Evolutionary conservation across 1,140 invertebrate species (phyloP), one percentile per base, ranked within the genome.

Genomic region (Metaphire vulgaris): DNA sequence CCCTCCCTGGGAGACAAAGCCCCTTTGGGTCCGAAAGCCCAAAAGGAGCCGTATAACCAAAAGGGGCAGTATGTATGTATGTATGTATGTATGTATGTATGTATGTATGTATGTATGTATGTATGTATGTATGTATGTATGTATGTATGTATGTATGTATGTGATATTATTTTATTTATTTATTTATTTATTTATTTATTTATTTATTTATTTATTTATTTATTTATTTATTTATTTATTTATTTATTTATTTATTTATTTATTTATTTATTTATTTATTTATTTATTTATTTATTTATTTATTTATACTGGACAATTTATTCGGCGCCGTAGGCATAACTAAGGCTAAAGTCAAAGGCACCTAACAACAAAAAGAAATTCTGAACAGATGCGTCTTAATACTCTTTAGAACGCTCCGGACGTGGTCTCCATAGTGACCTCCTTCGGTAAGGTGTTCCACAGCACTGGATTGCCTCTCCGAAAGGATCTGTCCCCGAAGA

Each of bases 71-170:
- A 71, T 71, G 69, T 28, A 71, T 71, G 30, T 71, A 31, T 71
- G 30, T 71, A 71, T 71, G 69, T 71, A 71, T 71, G 69, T 71
- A 71, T 71, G 69, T 71, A 71, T 14, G 69, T 71, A 71, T 71
- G 69, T 71, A 71, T 71, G 28, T 71, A 71, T 71, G 69, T 71
- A 71, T 71, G 69, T 71, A 71, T 71, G 28, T 71, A 29, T 6
- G 69, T 71, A 71, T 71, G 28, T 71, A 71, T 71, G 69, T 71
- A 71, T 71, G 69, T 71, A 71, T 71, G 69, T 71, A 71, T 71
- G 69, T 71, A 29, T 71, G 69, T 71, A 29, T 71, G 28, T 71
- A 71, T 71, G 28, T 71, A 71, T 71, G 28, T 71, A 71, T 71
- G 28, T n/a, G n/a, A n/a, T 71, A 71, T 71, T 6, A 29, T 29